A percentile compares a stretch with the other conserved stretches of the same genome.
Evolutionary conservation across 92 coral and sea anemone genomes (phyloP).

Genomic region (Phenganax marumi): DNA sequence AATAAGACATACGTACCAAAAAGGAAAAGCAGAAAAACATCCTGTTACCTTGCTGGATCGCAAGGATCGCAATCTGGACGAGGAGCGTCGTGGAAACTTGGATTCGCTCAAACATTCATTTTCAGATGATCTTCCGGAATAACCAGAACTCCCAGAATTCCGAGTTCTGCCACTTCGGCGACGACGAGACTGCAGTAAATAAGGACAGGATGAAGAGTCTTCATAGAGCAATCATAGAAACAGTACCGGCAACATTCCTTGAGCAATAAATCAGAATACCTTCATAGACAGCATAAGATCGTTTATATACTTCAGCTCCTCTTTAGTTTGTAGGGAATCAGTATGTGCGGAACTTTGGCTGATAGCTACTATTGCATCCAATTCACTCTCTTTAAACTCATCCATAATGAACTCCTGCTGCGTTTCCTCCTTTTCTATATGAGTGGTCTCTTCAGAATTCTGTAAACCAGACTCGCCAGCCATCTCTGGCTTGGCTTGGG

Average conservation of each 20-base stretch:
- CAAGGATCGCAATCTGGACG: slow-evolving; percentile 29
- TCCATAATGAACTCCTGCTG: background rate
- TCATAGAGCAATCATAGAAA: background rate
- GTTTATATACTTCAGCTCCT: slow-evolving; percentile 19
- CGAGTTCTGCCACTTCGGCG: slow-evolving; percentile 28
- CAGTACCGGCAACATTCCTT: background rate
- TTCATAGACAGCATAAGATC: slow-evolving; percentile 25
- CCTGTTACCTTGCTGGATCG: slow-evolving; percentile 28
- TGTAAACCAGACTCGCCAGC: background rate
- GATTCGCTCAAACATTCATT: slow-evolving; percentile 6
- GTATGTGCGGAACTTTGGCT: slow-evolving; percentile 35
- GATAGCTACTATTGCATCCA: slow-evolving; percentile 1
- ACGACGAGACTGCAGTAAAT: background rate
- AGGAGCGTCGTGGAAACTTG: slow-evolving; percentile 5
- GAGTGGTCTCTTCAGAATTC: background rate
- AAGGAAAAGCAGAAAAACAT: background rate
- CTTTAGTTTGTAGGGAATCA: slow-evolving; percentile 33
- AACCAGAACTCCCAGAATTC: slow-evolving; percentile 26
- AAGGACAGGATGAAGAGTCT: background rate
- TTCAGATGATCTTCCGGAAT: slow-evolving; percentile 22
- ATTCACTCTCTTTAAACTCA: slow-evolving; percentile 1
- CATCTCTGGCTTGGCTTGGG: background rate
- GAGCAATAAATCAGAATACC: background rate
- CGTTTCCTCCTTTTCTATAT: background rate
- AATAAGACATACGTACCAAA: background rate